Base-by-base conservation (phyloP, 2,113 vertebrate species). In the Scomber japonicus region DNA sequence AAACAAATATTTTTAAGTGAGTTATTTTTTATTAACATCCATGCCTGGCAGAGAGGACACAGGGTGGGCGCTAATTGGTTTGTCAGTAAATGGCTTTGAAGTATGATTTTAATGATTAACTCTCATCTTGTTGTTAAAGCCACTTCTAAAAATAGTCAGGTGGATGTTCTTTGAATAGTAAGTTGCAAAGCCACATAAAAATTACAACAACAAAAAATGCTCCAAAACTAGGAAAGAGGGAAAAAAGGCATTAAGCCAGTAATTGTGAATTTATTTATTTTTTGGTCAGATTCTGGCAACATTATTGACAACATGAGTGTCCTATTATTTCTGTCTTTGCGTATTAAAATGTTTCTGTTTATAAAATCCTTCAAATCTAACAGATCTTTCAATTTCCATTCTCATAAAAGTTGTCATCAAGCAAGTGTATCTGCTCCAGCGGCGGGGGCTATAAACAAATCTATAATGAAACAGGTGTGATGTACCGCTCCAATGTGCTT, bases 371-470 rank as follows among this genome's bases (percentile, higher is more conserved):
- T 8, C n/a, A 54, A 72, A 76, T 68, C 21, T 55, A 74, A 53
- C 44, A 75, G 3, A 72, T 75, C 50, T 73, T 72, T 76, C 19
- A 49, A 64, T 13, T 63, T 49, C 5, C 8, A 46, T 69, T 30
- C 16, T 19, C 11, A 21, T 59, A 79, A 85, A 84, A 76, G 11
- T 30, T 44, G 51, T 46, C 50, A 62, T 81, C 78, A 75, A 56
- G 78, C 46, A 30, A 12, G 21, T 15, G 2, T 3, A 5, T 54
- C 62, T 48, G 31, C 12, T 50, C 16, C 61, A 65, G 48, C 62
- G 53, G 46, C 0, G 17, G n/a, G n/a, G 27, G 45, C 65, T 21
- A 46, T 68, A 80, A 82, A 75, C 59, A 67, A 8, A 64, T 75
- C 15, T 60, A 56, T 71, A 53, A 44, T 51, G 24, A 85, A 72